Base-by-base conservation (phyloP, 2,797 vertebrate species). In the Urophycis tenuis region DNA sequence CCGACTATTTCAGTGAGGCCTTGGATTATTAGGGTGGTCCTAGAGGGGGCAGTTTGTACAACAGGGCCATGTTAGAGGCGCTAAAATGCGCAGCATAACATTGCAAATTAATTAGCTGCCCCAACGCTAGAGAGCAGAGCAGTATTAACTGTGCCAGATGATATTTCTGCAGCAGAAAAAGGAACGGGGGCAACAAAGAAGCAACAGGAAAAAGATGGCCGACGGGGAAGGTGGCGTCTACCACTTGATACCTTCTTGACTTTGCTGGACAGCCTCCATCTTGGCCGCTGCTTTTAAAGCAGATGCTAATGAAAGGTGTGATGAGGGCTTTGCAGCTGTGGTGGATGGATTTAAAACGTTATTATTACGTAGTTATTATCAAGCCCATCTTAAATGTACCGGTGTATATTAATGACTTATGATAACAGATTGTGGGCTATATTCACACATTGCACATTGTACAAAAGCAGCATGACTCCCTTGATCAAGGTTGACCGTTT, bases 191-290 rank as follows among this genome's bases (percentile, higher is more conserved):
- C 8, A 64, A 64, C 60, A 11, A 29, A 29, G 60, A 67, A 29
- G 60, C 22, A 67, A 29, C 60, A 67, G 60, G n/a, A 2, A 78
- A 33, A 34, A 82, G 11, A 9, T 39, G 22, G 34, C 7, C 35
- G 1, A 8, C 12, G 67, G 80, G 77, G 39, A 75, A 76, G 73
- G 78, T 78, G 30, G 30, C 35, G 33, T 41, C 49, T 71, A 77
- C 31, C 49, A 15, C 76, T 72, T 80, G 74, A 60, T 87, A 90
- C 88, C 88, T 89, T 83, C 80, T 3, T 33, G 0, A 64, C 69
- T 83, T 83, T 81, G 82, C 82, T 79, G 83, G 78, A 72, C 78
- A 60, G 85, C 82, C 70, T 86, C 83, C 36, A 49, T 81, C 78
- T 81, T 82, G 77, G 78, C 53, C 77, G 86, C 84, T 75, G 75